Percentiles rank a stretch among this genome's conserved stretches.
Conservation (phyloP, 1,140 invertebrate species). For the Probaryconus sp. region DNA sequence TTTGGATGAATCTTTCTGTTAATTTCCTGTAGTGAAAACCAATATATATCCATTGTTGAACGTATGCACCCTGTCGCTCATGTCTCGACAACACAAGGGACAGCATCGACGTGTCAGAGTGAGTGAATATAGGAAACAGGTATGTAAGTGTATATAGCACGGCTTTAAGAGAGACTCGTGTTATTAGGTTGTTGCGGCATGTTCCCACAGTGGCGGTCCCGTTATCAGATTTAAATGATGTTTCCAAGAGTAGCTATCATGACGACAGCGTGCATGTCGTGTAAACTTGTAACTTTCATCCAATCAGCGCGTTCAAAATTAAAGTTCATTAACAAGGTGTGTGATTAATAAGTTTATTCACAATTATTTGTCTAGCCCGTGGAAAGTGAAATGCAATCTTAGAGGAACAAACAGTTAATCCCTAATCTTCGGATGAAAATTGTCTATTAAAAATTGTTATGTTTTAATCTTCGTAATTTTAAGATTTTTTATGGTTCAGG, state of each 20-base stretch:
- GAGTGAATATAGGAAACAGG: slow-evolving; percentile 37
- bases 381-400: no score
- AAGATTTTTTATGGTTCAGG: no score
- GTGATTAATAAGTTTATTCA: no score
- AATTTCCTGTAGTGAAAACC: neutral
- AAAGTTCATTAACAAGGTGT: no score
- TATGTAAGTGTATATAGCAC: slow-evolving; percentile 14
- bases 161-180: slow-evolving; percentile 27
- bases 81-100: slow-evolving; percentile 2
- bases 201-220: slow-evolving; percentile 58
- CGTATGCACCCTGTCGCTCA: neutral
- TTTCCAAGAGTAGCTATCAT: slow-evolving; percentile 12
- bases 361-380: no score
- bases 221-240: slow-evolving; percentile 65
- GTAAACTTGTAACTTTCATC: slow-evolving; percentile 1
- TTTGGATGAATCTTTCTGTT: no score
- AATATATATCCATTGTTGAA: neutral
- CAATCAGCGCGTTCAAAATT: neutral
- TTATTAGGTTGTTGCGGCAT: slow-evolving; percentile 61
- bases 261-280: slow-evolving; percentile 7
- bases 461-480: no score
- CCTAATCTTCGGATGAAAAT: no score
- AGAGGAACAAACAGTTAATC: no score
- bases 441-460: no score
- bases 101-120: slow-evolving; percentile 20